Conservation (phyloP, 2,888 invertebrate species). For the Linnaemya tessellans region DNA sequence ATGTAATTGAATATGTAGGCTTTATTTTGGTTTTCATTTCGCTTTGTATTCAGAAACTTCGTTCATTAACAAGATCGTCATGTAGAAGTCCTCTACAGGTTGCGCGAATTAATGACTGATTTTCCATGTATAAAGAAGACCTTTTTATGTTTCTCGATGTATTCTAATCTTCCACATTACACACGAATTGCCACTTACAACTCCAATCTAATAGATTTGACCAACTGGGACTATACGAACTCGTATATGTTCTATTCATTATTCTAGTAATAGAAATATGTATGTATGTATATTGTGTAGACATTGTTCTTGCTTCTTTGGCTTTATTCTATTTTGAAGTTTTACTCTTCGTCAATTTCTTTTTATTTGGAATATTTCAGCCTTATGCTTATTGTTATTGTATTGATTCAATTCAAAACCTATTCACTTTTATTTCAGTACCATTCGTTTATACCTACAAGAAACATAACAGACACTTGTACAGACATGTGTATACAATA, state of each 20-base stretch:
- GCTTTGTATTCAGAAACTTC: too few species aligned
- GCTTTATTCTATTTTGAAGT: slow-evolving; percentile 31
- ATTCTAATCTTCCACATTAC: too few species aligned
- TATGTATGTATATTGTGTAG: slow-evolving; percentile 43
- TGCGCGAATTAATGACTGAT: too few species aligned
- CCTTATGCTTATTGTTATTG: slow-evolving; percentile 67
- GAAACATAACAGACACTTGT: not conserved
- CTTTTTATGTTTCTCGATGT: too few species aligned
- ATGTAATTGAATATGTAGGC: too few species aligned
- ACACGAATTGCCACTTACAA: too few species aligned
- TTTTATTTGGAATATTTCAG: slow-evolving; percentile 39
- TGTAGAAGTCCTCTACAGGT: too few species aligned
- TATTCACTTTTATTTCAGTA: slow-evolving; percentile 58
- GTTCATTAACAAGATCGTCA: too few species aligned
- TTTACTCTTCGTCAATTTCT: slow-evolving; percentile 24
- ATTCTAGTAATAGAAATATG: slow-evolving; percentile 67
- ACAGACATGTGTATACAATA: slow-evolving; percentile 39
- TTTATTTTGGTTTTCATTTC: too few species aligned
- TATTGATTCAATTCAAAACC: slow-evolving; percentile 71
- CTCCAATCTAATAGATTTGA: too few species aligned
- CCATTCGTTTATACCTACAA: not conserved
- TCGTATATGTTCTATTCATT: slow-evolving; percentile 39
- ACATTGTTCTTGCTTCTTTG: slow-evolving; percentile 28
- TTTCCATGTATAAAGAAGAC: too few species aligned
- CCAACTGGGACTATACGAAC: slow-evolving; percentile 5